A percentile compares a stretch with the other conserved stretches of the same genome.
Conservation (phyloP, 2,113 vertebrate species). For the Bos indicus region DNA sequence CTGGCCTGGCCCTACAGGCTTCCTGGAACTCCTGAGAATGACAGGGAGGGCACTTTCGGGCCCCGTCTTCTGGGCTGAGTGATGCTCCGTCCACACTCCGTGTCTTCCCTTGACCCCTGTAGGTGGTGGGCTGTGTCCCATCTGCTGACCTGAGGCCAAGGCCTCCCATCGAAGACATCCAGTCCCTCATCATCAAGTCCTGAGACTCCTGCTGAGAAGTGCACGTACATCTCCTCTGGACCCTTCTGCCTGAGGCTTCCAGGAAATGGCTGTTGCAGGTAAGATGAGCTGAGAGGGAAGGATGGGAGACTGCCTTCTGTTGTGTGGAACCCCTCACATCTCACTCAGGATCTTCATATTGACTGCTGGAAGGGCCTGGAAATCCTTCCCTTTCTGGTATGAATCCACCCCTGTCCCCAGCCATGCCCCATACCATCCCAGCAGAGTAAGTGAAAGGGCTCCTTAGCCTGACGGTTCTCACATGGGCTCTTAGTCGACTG, state of each 20-base stretch:
- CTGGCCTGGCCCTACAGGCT: background rate
- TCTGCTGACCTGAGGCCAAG: background rate
- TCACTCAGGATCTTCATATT: background rate
- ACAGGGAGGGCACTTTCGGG: background rate
- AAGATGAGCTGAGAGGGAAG: background rate
- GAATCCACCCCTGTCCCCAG: background rate
- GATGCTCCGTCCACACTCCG: accelerated
- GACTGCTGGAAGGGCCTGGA: background rate
- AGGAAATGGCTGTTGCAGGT: background rate
- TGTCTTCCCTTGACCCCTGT: background rate
- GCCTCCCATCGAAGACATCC: background rate
- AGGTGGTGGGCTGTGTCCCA: accelerated
- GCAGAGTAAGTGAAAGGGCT: background rate
- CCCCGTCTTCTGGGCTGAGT: accelerated
- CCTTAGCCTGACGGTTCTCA: background rate
- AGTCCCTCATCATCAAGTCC: no score
- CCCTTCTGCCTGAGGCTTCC: background rate
- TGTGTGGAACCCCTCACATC: background rate
- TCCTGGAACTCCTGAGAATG: background rate
- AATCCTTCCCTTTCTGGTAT: background rate
- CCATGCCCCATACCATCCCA: background rate
- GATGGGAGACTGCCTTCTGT: background rate
- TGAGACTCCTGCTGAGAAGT: no score
- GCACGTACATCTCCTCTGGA: no score
- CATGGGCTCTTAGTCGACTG: background rate